Evolutionary conservation across 1,140 invertebrate species (phyloP), one percentile per base, ranked within the genome.

Genomic region (Drosophila kikkawai): DNA sequence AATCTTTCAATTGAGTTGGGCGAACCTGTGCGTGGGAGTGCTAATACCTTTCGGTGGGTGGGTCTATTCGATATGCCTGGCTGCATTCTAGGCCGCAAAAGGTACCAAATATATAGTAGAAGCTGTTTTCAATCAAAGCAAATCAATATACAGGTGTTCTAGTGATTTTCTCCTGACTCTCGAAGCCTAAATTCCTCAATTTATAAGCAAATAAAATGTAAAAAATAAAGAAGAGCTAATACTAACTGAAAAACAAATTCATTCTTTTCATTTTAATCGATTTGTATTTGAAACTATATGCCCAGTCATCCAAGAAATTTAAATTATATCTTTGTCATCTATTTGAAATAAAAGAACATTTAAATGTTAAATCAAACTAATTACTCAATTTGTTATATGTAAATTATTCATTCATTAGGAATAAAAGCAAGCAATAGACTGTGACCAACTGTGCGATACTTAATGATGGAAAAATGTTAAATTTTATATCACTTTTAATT

Each of bases 1-100:
- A 88, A 80, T 80, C 82, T 78, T 88, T 90, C 77, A 82, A 90
- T 80, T 75, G 61, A 80, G 77, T 63, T 69, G 61, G 44, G 36
- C 44, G 41, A 58, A 8, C 22, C 34, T 32, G 11, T 55, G 57
- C 29, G 45, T 59, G 44, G 17, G 32, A 57, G 75, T 68, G 58
- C 45, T 47, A 47, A 61, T 70, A 36, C 57, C 37, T 44, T 26
- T 36, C 11, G 26, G 44, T 65, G 63, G 75, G 11, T 12, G 37
- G 42, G 48, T 58, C 32, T 58, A 44, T 79, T 58, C 80, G 55
- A 60, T 70, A 58, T 73, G 77, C 55, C 58, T 51, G 68, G 45
- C 44, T 73, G 55, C 47, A 73, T 73, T 60, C 63, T 58, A 55
- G 55, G 79, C 47, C 42, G 37, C 41, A 73, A 56, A 47, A 63